These are phyloP conservation scores for Rhabdophis nuchalis DNA, from an alignment of 2,797 vertebrate species.

Conservation along the genomic window DNA sequence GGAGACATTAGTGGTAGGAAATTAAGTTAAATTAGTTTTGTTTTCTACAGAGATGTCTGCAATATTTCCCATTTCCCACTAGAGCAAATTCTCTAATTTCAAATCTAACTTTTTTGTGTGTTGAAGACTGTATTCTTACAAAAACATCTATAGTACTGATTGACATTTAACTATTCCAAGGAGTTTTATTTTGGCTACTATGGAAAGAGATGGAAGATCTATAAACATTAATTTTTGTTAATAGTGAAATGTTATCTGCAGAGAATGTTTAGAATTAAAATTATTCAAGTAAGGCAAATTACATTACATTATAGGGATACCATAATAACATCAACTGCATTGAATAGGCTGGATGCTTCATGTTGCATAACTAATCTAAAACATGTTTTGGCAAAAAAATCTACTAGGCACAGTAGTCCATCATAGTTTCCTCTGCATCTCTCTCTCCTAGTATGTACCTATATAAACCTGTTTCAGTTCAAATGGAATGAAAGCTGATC, in stretches of 20 bases:
- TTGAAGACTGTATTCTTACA: background rate
- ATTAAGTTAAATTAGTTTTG: background rate
- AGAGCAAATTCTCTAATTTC: background rate
- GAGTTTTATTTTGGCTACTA: background rate
- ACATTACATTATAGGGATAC: background rate
- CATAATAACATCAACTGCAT: background rate
- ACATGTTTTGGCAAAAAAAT: background rate
- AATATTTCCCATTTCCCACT: conserved; percentile 8
- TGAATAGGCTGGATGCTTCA: background rate
- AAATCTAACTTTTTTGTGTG: background rate
- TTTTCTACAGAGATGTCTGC: background rate
- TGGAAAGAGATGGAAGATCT: background rate
- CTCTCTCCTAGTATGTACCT: background rate
- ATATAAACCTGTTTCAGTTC: background rate
- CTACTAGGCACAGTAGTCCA: background rate
- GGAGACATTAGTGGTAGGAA: conserved; percentile 19
- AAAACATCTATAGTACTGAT: background rate
- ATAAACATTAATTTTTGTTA: background rate
- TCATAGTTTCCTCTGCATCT: background rate
- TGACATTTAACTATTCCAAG: background rate
- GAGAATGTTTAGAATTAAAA: rapidly evolving
- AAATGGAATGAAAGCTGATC: background rate
- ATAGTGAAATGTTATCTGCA: conserved; percentile 9
- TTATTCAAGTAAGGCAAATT: background rate
- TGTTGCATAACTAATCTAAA: background rate